These are phyloP conservation scores for Magallana gigas DNA, from an alignment of 1,140 invertebrate genomes.

Conservation along the genomic window DNA sequence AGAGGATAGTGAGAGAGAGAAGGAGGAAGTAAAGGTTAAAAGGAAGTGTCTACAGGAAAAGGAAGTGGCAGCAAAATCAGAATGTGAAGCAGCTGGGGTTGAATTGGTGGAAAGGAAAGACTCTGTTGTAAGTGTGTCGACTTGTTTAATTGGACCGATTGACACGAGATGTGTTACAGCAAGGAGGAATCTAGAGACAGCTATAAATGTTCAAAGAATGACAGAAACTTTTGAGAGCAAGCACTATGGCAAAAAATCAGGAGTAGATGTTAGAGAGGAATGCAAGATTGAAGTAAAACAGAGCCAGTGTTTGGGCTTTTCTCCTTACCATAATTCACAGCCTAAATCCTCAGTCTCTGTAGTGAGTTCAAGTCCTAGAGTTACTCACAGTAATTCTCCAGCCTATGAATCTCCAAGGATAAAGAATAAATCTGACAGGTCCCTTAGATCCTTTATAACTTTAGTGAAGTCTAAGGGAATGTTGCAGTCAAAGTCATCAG, in stretches of 20 bases:
- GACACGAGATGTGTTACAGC: slow-evolving; percentile 16
- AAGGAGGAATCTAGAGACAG: background rate
- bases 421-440: background rate
- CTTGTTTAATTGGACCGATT: slow-evolving; percentile 6
- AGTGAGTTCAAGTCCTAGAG: background rate
- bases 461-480: background rate
- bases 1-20: background rate
- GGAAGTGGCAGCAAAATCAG: background rate
- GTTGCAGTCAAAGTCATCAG: background rate
- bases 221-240: slow-evolving; percentile 4
- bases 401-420: background rate
- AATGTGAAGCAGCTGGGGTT: background rate
- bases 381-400: background rate
- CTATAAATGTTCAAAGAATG: background rate
- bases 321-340: background rate
- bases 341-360: background rate
- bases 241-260: background rate
- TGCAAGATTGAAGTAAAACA: background rate
- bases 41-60: background rate
- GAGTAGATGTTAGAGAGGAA: background rate
- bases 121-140: background rate
- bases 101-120: background rate
- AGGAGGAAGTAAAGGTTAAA: background rate
- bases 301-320: background rate
- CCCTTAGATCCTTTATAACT: background rate